These are phyloP conservation scores for Podarcis cretensis DNA, from an alignment of 2,113 vertebrate genomes.

Conservation along the genomic window DNA sequence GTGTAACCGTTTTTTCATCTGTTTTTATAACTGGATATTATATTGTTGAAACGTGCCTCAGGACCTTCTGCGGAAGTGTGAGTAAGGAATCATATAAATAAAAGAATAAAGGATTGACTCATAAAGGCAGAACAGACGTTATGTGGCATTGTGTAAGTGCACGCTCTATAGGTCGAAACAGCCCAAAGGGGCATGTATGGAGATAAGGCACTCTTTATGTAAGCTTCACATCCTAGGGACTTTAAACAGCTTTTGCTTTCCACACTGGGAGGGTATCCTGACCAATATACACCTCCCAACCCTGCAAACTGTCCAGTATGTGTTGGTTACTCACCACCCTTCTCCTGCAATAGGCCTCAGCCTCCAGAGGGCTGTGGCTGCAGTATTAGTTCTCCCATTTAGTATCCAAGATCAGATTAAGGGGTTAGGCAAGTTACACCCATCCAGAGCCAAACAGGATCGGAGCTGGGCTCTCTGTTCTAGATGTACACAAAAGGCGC, in stretches of 20 bases:
- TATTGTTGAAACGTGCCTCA: too few relatives aligned
- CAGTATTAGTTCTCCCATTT: background rate
- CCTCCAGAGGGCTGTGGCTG: background rate
- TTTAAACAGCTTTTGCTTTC: background rate
- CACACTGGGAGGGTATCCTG: background rate
- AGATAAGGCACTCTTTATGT: background rate
- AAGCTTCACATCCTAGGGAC: background rate
- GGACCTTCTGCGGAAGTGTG: too few relatives aligned
- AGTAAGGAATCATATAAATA: too few relatives aligned
- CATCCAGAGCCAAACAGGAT: background rate
- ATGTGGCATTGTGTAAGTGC: too few relatives aligned
- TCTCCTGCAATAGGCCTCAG: background rate
- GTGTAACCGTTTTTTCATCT: too few relatives aligned
- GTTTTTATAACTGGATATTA: too few relatives aligned
- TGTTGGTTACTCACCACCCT: background rate
- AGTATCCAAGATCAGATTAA: background rate
- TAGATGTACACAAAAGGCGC: background rate
- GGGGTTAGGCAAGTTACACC: conserved; percentile 3
- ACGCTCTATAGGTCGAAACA: too few relatives aligned
- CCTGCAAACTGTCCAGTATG: background rate
- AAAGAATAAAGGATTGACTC: too few relatives aligned
- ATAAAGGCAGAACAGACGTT: too few relatives aligned
- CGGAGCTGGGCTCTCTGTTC: background rate
- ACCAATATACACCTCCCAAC: background rate
- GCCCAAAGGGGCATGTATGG: too few relatives aligned